Base-by-base conservation (phyloP, 2,888 invertebrate genomes). In the Crematogaster levior region DNA sequence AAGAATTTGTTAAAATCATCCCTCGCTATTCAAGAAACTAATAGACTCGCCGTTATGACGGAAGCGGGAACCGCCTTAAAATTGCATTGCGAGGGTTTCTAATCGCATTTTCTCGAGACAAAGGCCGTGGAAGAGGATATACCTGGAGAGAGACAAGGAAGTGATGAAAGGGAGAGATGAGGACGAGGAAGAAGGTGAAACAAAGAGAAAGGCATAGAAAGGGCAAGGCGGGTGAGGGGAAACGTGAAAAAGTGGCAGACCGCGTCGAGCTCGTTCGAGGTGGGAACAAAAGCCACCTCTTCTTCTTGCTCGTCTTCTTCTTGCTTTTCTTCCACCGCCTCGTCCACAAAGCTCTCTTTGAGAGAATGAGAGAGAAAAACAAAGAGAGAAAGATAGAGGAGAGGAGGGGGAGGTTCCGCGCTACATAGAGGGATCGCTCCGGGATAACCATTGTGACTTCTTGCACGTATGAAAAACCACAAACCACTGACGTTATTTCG, bases 391-490 rank as follows among this genome's bases (percentile, higher is more conserved):
- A 15, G 24, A 24, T 3, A n/a, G 18, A 1, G 9, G 3, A 79
- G 77, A 79, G 66, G 82, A 80, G 7, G 10, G 10, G 34, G 30
- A 37, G 80, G 84, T 83, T 58, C 68, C 46, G 80, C 56, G 77
- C 81, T 82, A 82, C 82, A 83, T 83, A 84, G 80, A 86, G 66
- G 86, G 80, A 86, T 89, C 90, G 82, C 84, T 90, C 83, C 81
- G 70, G 77, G 77, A 68, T 86, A 81, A 83, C 88, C 86, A 87
- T 89, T 91, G 90, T 91, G 90, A 89, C 88, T 91, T 92, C 86
- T 90, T 88, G 90, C 91, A 86, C 88, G 88, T 91, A 92, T 90
- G 90, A 90, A 91, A 92, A 91, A 92, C 91, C 91, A 88, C 91
- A 90, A 91, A 91, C 90, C 92, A 81, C 90, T 85, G 81, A 85